Evolutionary conservation across 2,797 vertebrate genomes (phyloP).

Genomic region (Phyllotis vaccarum): DNA sequence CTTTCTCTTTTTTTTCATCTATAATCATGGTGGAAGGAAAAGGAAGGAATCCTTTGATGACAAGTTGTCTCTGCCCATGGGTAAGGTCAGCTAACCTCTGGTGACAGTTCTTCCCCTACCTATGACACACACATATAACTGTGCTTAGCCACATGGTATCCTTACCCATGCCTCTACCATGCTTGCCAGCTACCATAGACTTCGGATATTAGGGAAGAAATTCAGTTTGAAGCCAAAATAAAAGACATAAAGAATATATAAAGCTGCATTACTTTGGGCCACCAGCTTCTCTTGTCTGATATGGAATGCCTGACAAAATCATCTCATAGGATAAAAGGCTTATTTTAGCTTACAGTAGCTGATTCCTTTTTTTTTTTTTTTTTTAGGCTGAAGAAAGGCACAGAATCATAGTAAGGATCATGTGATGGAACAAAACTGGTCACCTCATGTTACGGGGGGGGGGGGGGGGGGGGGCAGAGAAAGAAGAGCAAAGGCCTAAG

Average conservation of each 20-base stretch:
- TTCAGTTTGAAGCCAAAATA: not conserved
- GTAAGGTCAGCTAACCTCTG: not conserved
- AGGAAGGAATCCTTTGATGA: not conserved
- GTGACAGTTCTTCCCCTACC: not conserved
- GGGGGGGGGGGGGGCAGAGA: not conserved
- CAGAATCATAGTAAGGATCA: not conserved
- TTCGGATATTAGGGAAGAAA: not conserved
- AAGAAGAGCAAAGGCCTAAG: not conserved
- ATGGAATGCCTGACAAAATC: too few species aligned
- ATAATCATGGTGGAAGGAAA: not conserved
- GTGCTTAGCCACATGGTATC: not conserved
- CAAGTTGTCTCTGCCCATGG: fast-evolving
- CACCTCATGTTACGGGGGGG: not conserved
- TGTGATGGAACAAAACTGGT: not conserved
- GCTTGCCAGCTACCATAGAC: not conserved
- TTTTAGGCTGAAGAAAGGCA: not conserved
- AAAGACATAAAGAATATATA: not conserved
- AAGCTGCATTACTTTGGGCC: not conserved
- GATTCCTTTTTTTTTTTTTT: too few species aligned
- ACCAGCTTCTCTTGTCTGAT: not conserved
- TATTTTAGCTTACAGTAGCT: not conserved
- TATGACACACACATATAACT: not conserved
- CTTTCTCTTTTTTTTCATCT: not conserved
- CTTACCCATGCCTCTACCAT: not conserved
- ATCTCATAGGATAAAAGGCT: not conserved